Conservation (phyloP, 2,797 vertebrate genomes). For the Cryptoprocta ferox region DNA sequence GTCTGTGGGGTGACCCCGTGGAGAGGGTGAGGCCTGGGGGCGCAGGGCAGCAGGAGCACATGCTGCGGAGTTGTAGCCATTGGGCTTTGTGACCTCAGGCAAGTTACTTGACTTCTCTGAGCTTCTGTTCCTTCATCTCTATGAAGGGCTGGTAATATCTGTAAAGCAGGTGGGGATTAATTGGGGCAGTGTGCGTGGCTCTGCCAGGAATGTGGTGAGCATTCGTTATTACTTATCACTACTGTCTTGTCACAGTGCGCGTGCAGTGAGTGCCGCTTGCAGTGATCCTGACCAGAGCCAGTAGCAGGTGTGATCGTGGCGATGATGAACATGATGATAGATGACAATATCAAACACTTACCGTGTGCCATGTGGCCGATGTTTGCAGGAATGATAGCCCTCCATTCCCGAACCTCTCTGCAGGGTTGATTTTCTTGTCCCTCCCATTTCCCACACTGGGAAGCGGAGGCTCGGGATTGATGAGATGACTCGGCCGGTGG, state of each 20-base stretch:
- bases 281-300: not conserved
- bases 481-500: not conserved
- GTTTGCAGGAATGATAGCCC: accelerated
- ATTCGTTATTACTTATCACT: accelerated
- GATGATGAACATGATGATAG: not conserved
- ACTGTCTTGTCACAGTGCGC: not conserved
- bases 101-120: constrained; percentile 6
- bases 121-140: not conserved
- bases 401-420: accelerated
- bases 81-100: not conserved
- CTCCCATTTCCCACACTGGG: not conserved
- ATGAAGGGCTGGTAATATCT: not conserved
- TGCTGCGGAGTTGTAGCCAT: not conserved
- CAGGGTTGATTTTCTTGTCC: accelerated
- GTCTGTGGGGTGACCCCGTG: not conserved
- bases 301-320: not conserved
- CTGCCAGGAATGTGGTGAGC: not conserved
- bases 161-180: not conserved
- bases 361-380: not conserved
- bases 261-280: accelerated
- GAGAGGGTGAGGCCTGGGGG: accelerated
- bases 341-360: not conserved
- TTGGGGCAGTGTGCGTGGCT: not conserved
- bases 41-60: accelerated
- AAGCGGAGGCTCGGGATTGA: not conserved